phyloP scores from a whole-genome alignment of 2,888 invertebrate species.

The Trissonchulus latispiculum region DNA sequence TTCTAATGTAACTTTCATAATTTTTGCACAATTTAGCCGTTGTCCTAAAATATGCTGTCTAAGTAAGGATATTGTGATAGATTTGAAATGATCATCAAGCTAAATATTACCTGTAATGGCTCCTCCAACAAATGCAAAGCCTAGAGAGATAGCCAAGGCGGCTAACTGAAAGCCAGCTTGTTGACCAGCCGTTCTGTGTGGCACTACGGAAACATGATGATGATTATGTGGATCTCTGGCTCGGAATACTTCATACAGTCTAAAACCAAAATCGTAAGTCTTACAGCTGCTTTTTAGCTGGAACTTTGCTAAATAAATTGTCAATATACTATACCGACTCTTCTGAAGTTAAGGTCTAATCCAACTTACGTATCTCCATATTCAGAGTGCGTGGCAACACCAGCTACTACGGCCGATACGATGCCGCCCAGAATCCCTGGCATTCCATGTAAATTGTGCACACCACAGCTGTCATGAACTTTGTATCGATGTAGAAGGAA shows the following conservation, averaged over 20 bases:
- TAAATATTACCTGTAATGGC: conserved; percentile 49
- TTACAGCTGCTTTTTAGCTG: too few relatives aligned
- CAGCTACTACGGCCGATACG: conserved; percentile 64
- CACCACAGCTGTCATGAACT: conserved; percentile 79
- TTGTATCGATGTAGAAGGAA: conserved; percentile 52
- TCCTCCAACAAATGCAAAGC: conserved; percentile 60
- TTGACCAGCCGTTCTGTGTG: conserved; percentile 29
- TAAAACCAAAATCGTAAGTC: too few relatives aligned
- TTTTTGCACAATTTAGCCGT: too few relatives aligned
- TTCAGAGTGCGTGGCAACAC: conserved; percentile 53
- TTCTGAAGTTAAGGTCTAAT: too few relatives aligned
- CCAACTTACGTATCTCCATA: conserved; percentile 12
- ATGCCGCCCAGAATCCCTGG: conserved; percentile 77
- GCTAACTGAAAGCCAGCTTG: conserved; percentile 68
- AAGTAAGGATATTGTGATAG: too few relatives aligned
- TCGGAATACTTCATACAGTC: neutral
- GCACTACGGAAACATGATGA: neutral
- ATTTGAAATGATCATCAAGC: too few relatives aligned
- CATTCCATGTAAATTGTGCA: conserved; percentile 91
- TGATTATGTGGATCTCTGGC: neutral
- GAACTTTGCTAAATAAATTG: too few relatives aligned
- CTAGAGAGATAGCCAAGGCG: conserved; percentile 59
- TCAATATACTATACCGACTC: too few relatives aligned
- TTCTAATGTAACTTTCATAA: too few relatives aligned
- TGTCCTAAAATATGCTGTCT: too few relatives aligned